Evolutionary conservation across 1,140 invertebrate species (phyloP).

Genomic region (Aphaenogaster rudis): DNA sequence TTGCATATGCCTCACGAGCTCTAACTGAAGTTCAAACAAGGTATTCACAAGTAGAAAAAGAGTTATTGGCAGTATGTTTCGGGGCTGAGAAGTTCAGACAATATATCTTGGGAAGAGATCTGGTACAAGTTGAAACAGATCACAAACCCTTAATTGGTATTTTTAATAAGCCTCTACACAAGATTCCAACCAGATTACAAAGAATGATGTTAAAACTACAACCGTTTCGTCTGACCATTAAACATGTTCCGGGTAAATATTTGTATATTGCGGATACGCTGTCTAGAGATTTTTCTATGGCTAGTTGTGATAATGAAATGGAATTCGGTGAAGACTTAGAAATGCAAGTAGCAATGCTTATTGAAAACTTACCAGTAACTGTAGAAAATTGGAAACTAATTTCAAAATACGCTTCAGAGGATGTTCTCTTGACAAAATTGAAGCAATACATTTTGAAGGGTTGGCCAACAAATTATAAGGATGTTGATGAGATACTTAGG

Average conservation of each 20-base stretch:
- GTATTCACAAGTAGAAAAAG: too few relatives aligned
- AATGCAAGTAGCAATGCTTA: background rate
- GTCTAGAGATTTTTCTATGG: background rate
- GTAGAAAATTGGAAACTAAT: background rate
- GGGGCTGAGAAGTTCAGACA: conserved; percentile 82
- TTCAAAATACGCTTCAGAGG: background rate
- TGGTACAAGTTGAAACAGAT: conserved; percentile 79
- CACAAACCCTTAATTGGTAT: conserved; percentile 82
- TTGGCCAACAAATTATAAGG: background rate
- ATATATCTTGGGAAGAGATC: conserved; percentile 76
- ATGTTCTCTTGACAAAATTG: background rate
- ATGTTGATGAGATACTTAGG: background rate
- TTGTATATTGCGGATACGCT: conserved; percentile 78
- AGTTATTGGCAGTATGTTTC: conserved; percentile 83
- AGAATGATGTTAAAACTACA: conserved; percentile 81
- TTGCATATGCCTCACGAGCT: too few relatives aligned
- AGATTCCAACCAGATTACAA: conserved; percentile 77
- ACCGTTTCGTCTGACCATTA: conserved; percentile 78
- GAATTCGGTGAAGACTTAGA: background rate
- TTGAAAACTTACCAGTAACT: background rate
- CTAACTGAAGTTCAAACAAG: too few relatives aligned
- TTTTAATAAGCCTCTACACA: conserved; percentile 68
- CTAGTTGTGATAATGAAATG: background rate
- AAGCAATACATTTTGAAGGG: background rate
- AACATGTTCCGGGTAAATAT: conserved; percentile 75